phyloP scores from a whole-genome alignment of 2,797 vertebrate species.

The Bradypodion ventrale region DNA sequence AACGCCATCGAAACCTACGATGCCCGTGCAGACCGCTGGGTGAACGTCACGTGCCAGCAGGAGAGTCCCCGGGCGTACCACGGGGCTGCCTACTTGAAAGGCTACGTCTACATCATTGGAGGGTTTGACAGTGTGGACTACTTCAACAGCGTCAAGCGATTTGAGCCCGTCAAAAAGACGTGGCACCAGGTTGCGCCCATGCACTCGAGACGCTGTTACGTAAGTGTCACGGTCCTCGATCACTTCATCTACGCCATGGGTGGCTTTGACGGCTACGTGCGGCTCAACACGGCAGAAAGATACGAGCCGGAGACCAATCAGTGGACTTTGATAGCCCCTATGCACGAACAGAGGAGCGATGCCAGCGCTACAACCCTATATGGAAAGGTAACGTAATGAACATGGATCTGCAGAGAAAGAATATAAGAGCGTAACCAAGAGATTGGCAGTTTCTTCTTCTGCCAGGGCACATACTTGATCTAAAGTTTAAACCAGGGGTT shows the following conservation, averaged over 20 bases:
- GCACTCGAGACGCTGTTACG: slow-evolving; percentile 80
- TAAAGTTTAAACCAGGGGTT: background rate
- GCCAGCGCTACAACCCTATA: slow-evolving; percentile 80
- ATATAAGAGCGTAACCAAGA: too few relatives aligned
- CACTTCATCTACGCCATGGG: slow-evolving; percentile 85
- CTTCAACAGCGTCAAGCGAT: slow-evolving; percentile 79
- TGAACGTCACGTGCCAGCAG: slow-evolving; percentile 67
- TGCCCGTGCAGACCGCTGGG: slow-evolving; percentile 75
- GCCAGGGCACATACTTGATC: background rate
- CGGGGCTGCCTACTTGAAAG: slow-evolving; percentile 76
- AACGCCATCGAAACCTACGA: slow-evolving; percentile 83
- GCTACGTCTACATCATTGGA: slow-evolving; percentile 77
- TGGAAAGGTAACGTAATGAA: slow-evolving; percentile 69
- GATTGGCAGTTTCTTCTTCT: background rate
- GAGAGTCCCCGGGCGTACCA: slow-evolving; percentile 82
- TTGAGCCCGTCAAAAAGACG: slow-evolving; percentile 73
- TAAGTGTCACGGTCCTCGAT: slow-evolving; percentile 79
- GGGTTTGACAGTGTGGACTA: slow-evolving; percentile 80
- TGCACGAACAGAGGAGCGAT: slow-evolving; percentile 79
- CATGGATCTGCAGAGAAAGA: background rate
- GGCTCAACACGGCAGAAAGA: slow-evolving; percentile 79
- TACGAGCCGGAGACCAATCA: slow-evolving; percentile 83
- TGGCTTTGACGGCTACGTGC: slow-evolving; percentile 76
- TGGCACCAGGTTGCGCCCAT: slow-evolving; percentile 85
- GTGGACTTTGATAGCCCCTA: slow-evolving; percentile 81